Percentiles rank a stretch among this genome's conserved stretches.
Evolutionary conservation across 92 coral and sea anemone species (phyloP).

Genomic region (Parazoanthus atlanticus): DNA sequence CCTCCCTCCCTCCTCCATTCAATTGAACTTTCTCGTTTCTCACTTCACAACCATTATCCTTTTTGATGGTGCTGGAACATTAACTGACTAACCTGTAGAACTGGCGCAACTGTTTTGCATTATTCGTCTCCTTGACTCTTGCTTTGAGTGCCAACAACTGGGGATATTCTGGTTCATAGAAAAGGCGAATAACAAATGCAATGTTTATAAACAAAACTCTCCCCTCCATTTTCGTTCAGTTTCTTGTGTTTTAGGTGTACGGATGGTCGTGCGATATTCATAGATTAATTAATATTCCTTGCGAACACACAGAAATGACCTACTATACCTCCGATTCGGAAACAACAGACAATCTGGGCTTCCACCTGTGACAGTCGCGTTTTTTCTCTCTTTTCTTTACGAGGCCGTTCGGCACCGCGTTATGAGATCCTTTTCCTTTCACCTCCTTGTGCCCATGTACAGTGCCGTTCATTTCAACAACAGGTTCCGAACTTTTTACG

Average conservation of each 20-base stretch:
- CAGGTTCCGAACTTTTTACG: background rate
- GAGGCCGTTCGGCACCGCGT: background rate
- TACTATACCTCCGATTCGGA: slow-evolving; percentile 66
- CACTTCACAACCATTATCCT: too few relatives aligned
- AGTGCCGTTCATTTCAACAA: background rate
- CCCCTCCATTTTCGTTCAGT: background rate
- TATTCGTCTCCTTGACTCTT: too few relatives aligned
- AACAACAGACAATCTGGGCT: slow-evolving; percentile 79
- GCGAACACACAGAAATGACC: background rate
- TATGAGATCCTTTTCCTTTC: background rate
- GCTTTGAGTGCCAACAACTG: too few relatives aligned
- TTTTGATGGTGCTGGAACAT: too few relatives aligned
- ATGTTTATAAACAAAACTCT: background rate
- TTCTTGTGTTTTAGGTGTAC: background rate
- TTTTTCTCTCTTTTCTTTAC: slow-evolving; percentile 42
- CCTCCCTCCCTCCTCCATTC: too few relatives aligned
- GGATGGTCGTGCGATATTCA: background rate
- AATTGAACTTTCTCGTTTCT: too few relatives aligned
- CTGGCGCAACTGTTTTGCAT: too few relatives aligned
- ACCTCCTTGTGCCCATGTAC: background rate
- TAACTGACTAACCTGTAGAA: too few relatives aligned
- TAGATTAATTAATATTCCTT: background rate
- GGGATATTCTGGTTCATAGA: too few relatives aligned
- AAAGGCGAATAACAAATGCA: background rate
- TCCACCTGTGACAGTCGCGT: slow-evolving; percentile 66